Percentiles rank a stretch among this genome's conserved stretches.
Conservation (phyloP, 2,797 vertebrate genomes). For the Ceryle rudis region DNA sequence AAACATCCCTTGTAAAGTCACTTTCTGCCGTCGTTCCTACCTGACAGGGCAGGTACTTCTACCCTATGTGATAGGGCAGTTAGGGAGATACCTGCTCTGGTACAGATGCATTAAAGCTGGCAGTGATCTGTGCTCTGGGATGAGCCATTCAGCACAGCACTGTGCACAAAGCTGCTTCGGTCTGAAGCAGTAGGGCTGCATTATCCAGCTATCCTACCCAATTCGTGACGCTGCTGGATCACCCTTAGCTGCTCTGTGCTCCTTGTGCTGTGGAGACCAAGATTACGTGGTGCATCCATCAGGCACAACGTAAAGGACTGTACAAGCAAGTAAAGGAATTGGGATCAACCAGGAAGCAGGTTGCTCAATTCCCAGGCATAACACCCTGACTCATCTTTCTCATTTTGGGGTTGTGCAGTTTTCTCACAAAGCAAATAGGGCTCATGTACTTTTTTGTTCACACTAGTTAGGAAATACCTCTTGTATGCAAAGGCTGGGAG, state of each 20-base stretch:
- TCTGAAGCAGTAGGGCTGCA: rapidly evolving
- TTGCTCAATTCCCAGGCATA: no score
- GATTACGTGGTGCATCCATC: rapidly evolving
- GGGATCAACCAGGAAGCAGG: background rate
- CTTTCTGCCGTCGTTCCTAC: background rate
- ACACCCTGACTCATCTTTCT: rapidly evolving
- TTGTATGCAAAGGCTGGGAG: background rate
- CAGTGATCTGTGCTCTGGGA: rapidly evolving
- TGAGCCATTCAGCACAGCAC: rapidly evolving
- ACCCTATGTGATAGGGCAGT: background rate
- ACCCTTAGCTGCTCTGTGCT: background rate
- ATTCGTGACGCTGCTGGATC: rapidly evolving
- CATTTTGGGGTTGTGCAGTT: background rate
- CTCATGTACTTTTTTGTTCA: background rate
- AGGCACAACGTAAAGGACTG: rapidly evolving
- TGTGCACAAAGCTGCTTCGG: rapidly evolving
- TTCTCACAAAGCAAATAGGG: background rate
- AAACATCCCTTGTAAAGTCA: background rate
- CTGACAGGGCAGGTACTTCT: background rate
- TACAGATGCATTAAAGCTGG: rapidly evolving
- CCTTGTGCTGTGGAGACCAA: background rate
- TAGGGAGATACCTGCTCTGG: background rate
- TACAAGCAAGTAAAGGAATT: rapidly evolving
- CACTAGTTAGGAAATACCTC: background rate
- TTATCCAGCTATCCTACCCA: rapidly evolving